Conservation (phyloP, 2,113 vertebrate genomes). For the Halichoerus grypus region DNA sequence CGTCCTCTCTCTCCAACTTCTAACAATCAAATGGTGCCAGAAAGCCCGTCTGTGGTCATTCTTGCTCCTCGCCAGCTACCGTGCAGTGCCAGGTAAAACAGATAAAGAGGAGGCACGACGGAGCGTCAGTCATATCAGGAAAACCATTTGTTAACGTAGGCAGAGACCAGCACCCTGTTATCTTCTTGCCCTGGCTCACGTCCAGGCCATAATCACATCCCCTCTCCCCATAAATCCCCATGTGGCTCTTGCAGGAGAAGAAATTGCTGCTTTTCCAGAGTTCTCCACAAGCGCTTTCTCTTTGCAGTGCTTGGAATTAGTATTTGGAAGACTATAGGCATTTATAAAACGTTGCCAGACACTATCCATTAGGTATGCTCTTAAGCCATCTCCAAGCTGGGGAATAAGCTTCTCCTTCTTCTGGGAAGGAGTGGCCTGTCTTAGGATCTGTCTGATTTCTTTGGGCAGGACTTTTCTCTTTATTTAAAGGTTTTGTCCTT, state of each 20-base stretch:
- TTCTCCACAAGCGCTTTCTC: background rate
- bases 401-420: background rate
- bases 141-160: background rate
- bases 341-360: background rate
- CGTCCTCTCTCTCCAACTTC: background rate
- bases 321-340: background rate
- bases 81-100: background rate
- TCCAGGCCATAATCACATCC: background rate
- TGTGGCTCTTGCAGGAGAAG: background rate
- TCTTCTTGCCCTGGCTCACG: background rate
- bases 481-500: conserved; percentile 23
- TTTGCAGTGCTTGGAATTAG: background rate
- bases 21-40: background rate
- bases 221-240: background rate
- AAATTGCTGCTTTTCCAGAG: background rate
- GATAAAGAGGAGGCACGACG: background rate
- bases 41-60: background rate
- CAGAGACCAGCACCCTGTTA: background rate
- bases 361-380: background rate
- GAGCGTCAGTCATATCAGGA: background rate
- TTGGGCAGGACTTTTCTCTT: background rate
- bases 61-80: background rate
- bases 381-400: background rate
- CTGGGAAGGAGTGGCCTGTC: background rate
- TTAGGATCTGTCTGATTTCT: conserved; percentile 10